Evolutionary conservation across 1,140 invertebrate species (phyloP).

Genomic region (Ericerus pela): DNA sequence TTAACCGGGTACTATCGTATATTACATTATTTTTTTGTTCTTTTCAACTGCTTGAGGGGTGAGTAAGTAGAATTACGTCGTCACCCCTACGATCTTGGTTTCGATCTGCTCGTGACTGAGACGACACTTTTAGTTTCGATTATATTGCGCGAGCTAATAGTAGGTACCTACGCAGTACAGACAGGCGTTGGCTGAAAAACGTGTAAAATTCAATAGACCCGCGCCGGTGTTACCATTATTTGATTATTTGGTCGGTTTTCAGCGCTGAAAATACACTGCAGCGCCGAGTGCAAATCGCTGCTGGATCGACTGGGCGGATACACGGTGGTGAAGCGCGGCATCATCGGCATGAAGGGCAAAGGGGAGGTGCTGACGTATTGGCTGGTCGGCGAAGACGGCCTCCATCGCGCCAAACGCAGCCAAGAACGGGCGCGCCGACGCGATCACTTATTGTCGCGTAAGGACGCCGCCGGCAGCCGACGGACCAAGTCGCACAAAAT

Average conservation of each 20-base stretch:
- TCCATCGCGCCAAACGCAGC: slow-evolving; percentile 35
- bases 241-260: slow-evolving; percentile 22
- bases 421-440: slow-evolving; percentile 36
- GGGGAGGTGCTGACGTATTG: slow-evolving; percentile 73
- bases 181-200: not conserved
- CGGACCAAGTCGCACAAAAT: slow-evolving; percentile 1
- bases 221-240: not conserved
- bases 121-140: too few species aligned
- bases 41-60: too few species aligned
- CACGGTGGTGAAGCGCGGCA: slow-evolving; percentile 54
- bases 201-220: not conserved
- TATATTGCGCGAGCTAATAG: not conserved
- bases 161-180: not conserved
- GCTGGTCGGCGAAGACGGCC: slow-evolving; percentile 58
- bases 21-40: too few species aligned
- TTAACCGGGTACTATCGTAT: too few species aligned
- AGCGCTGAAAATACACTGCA: slow-evolving; percentile 77
- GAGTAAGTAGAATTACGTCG: too few species aligned
- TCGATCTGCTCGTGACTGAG: too few species aligned
- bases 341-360: slow-evolving; percentile 74
- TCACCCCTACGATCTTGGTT: too few species aligned
- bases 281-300: slow-evolving; percentile 50
- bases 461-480: not conserved
- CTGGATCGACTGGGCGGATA: slow-evolving; percentile 68
- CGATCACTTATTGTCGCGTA: slow-evolving; percentile 21